Percentiles rank a stretch among this genome's conserved stretches.
Conservation (phyloP, 2,113 vertebrate species). For the Zapus hudsonius region DNA sequence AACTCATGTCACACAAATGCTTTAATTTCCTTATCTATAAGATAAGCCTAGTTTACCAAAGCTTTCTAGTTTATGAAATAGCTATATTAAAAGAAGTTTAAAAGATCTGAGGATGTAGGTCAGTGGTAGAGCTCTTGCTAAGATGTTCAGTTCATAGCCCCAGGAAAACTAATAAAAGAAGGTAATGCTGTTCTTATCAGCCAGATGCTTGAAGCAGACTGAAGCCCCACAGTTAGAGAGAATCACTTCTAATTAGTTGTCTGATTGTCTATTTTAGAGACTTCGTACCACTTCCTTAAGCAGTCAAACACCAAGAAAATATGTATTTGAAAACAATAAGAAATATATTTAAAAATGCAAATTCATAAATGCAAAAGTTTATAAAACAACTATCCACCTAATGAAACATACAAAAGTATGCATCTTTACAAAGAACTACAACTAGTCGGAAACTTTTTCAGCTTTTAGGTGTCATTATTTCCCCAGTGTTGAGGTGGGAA, state of each 20-base stretch:
- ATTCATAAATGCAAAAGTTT: not conserved
- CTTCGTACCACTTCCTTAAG: not conserved
- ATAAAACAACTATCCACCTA: not conserved
- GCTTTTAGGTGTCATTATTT: not conserved
- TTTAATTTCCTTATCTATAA: not conserved
- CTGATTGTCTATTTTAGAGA: constrained; percentile 49
- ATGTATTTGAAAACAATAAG: not conserved
- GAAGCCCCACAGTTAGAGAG: not conserved
- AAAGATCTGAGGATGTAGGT: not conserved
- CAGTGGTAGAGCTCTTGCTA: not conserved
- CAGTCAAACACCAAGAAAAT: not conserved
- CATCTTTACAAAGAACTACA: not conserved
- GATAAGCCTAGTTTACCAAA: not conserved
- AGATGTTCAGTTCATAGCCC: not conserved
- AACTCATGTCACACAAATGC: not conserved
- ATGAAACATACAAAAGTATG: not conserved
- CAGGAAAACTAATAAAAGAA: not conserved
- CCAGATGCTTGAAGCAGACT: not conserved
- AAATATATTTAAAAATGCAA: not conserved
- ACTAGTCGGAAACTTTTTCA: not conserved
- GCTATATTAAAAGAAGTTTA: not conserved
- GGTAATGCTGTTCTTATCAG: not conserved
- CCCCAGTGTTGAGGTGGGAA: not conserved
- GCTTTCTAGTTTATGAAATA: not conserved
- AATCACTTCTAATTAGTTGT: not conserved